Evolutionary conservation across 30 jellyfish, hydroid and myxozoan genomes (phyloP), one percentile per base, ranked within the genome.

Genomic region (Nemopilema nomurai): DNA sequence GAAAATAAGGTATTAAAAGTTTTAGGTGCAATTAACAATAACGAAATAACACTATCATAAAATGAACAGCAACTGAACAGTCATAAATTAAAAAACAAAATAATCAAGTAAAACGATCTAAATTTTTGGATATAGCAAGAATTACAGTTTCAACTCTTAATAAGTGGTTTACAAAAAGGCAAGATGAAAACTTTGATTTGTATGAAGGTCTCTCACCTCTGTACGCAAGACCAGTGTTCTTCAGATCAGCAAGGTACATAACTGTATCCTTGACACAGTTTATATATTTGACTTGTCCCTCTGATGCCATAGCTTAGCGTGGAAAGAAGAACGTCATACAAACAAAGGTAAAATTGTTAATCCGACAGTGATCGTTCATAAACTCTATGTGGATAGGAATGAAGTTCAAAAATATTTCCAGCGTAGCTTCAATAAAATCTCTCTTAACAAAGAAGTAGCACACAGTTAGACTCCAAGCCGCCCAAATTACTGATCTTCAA

Each of bases 241-340:
- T 69, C 53, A 67, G 28, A 21, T 77, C 89, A 50, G 95, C 95
- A 1, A 86, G 81, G 53, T 86, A 86, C 85, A 76, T 76, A 22
- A 71, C 63, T 4, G 87, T 76, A 63, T 86, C 76, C 51, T 80
- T 86, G 23, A 86, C 89, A 51, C 95, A 86, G 75, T 78, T 86
- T 0, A 86, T 86, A 62, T 76, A 86, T 31, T 86, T 77, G 18
- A 53, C 85, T 18, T 86, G 32, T 67, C 52, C 89, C 24, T 67
- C 75, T 21, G 62, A 18, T 29, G 93, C 93, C 75, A 52, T 28
- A 6, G 76, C 93, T 84, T 27, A 16, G 28, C 52, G n/a, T 31
- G 62, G 16, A 77, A 77, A 71, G 0, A 71, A 26, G n/a, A n/a
- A n/a, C n/a, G n/a, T n/a, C n/a, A 18, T 21, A 65, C 24, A 18